These are phyloP conservation scores for Micrasema minimum DNA, from an alignment of 1,140 invertebrate species.

Conservation along the genomic window DNA sequence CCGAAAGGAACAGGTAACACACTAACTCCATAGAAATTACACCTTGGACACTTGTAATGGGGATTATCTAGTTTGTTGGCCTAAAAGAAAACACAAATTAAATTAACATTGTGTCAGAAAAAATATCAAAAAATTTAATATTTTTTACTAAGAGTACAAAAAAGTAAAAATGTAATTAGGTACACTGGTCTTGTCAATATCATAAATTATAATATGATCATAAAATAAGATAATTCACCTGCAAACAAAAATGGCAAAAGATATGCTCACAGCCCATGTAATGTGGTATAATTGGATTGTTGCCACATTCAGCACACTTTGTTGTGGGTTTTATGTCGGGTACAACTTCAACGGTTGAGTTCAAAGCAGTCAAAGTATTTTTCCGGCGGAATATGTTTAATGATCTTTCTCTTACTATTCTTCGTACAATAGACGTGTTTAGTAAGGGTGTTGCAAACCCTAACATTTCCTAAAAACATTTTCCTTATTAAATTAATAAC, in stretches of 20 bases:
- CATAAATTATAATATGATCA: no score
- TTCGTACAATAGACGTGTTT: slow-evolving; percentile 41
- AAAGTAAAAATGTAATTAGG: no score
- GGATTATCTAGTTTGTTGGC: slow-evolving; percentile 60
- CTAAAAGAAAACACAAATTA: slow-evolving; percentile 51
- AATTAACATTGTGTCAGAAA: neutral
- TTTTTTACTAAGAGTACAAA: no score
- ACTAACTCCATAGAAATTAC: slow-evolving; percentile 52
- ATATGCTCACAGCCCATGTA: slow-evolving; percentile 63
- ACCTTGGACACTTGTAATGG: slow-evolving; percentile 59
- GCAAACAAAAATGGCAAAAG: slow-evolving; percentile 63
- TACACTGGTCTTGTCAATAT: no score
- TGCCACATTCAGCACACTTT: slow-evolving; percentile 60
- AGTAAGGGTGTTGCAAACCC: slow-evolving; percentile 44
- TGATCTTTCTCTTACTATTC: slow-evolving; percentile 44
- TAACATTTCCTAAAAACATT: slow-evolving; percentile 48
- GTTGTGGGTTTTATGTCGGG: slow-evolving; percentile 55
- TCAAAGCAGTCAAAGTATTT: neutral
- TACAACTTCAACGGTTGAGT: slow-evolving; percentile 19
- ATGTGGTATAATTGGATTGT: slow-evolving; percentile 59
- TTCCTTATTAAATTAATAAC: no score
- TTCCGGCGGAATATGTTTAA: slow-evolving; percentile 40
- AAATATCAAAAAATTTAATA: no score
- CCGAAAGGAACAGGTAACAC: slow-evolving; percentile 39
- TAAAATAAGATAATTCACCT: slow-evolving; percentile 53